Evolutionary conservation across 2,113 vertebrate species (phyloP).

Genomic region (Brachypteracias leptosomus): DNA sequence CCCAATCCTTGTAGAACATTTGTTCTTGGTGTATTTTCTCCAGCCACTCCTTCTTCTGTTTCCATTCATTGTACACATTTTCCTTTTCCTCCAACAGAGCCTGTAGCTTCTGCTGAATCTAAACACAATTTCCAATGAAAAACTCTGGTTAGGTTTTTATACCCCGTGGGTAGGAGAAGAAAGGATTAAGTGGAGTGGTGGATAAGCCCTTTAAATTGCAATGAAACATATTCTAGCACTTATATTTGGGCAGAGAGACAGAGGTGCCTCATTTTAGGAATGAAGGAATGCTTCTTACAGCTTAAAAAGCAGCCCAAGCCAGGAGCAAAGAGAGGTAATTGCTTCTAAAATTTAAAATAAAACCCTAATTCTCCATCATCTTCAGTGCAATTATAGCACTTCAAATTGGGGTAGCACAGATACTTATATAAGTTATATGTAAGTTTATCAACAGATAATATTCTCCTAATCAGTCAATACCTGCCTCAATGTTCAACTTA

Average conservation of each 20-base stretch:
- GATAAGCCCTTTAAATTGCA: not conserved
- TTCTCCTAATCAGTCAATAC: not conserved
- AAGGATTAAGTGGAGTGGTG: not conserved
- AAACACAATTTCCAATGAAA: not conserved
- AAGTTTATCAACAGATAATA: not conserved
- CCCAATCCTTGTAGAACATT: conserved; percentile 82
- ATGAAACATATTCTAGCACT: not conserved
- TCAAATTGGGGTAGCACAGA: not conserved
- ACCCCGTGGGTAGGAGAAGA: not conserved
- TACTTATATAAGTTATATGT: not conserved
- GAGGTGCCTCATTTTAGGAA: not conserved
- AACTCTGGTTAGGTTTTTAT: not conserved
- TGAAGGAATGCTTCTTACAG: not conserved
- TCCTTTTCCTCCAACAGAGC: conserved; percentile 68
- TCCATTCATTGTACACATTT: conserved; percentile 80
- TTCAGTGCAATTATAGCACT: not conserved
- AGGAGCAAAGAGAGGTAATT: not conserved
- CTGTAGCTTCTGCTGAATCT: conserved; percentile 77
- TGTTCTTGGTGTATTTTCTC: conserved; percentile 78
- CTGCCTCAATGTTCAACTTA: not conserved
- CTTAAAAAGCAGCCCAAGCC: not conserved
- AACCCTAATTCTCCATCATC: not conserved
- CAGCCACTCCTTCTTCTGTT: conserved; percentile 76
- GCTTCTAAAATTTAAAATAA: not conserved
- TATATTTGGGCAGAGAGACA: not conserved